These are phyloP conservation scores for Coluber constrictor DNA, from an alignment of 2,797 vertebrate species.

Conservation along the genomic window DNA sequence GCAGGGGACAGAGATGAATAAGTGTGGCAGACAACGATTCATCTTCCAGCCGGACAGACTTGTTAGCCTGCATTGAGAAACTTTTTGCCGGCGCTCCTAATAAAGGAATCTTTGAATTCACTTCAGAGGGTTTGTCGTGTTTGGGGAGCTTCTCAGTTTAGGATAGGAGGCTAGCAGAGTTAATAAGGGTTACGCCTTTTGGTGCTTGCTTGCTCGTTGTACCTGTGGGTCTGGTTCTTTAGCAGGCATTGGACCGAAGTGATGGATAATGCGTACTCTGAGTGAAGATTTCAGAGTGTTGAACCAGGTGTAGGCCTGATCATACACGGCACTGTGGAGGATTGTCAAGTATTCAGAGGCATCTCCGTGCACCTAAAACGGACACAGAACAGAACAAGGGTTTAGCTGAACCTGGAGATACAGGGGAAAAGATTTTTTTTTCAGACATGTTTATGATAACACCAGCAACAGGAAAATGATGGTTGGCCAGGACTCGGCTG, in stretches of 20 bases:
- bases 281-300: conserved; percentile 74
- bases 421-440: neutral
- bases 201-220: neutral
- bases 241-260: conserved; percentile 80
- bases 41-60: accelerated
- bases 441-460: too few species aligned
- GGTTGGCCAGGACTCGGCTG: neutral
- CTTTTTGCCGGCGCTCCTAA: too few species aligned
- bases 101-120: too few species aligned
- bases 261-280: conserved; percentile 76
- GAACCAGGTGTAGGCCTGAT: conserved; percentile 76
- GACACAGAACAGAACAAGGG: neutral
- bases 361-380: conserved; percentile 75
- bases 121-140: too few species aligned
- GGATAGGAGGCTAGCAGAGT: neutral
- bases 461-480: neutral
- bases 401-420: neutral
- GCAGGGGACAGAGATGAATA: too few species aligned
- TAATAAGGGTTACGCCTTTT: neutral
- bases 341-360: conserved; percentile 67
- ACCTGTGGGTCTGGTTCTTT: conserved; percentile 80
- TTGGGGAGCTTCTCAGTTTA: neutral
- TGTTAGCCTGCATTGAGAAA: too few species aligned
- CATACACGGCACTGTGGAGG: conserved; percentile 77
- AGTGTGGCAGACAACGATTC: too few species aligned